These are phyloP conservation scores for Pristionchus japonicus DNA, from an alignment of 2,888 invertebrate genomes.

Conservation along the genomic window DNA sequence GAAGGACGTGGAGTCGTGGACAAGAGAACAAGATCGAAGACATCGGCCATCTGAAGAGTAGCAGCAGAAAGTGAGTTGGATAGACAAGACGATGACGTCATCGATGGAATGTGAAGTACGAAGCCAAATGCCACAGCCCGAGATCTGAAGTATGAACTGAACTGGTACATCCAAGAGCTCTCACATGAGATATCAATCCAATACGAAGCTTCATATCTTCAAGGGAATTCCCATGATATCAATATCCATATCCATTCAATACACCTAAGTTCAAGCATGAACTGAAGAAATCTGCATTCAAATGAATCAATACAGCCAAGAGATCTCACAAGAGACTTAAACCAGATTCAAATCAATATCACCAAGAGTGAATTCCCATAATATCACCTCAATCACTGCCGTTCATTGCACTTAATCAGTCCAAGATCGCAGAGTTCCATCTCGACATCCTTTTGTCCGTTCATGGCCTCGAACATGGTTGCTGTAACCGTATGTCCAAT, in stretches of 20 bases:
- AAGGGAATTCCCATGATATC: too few species aligned
- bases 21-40: neutral
- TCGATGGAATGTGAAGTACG: neutral
- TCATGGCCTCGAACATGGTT: neutral
- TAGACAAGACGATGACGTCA: constrained; percentile 29
- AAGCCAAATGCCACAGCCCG: neutral
- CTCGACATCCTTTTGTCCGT: neutral
- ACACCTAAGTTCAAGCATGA: too few species aligned
- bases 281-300: too few species aligned
- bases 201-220: neutral
- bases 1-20: too few species aligned
- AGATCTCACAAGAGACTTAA: neutral
- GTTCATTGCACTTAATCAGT: neutral
- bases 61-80: neutral
- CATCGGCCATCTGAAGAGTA: neutral
- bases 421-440: neutral
- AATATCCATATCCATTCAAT: too few species aligned
- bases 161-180: neutral
- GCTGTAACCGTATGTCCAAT: neutral
- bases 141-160: neutral
- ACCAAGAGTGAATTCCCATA: neutral
- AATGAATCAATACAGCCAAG: too few species aligned
- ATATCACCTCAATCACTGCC: neutral
- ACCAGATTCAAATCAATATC: neutral
- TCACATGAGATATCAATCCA: too few species aligned